A percentile compares a stretch with the other conserved stretches of the same genome.
These are phyloP conservation scores for Cheirogaleus major DNA, from an alignment of 2,797 vertebrate genomes.

Conservation along the genomic window DNA sequence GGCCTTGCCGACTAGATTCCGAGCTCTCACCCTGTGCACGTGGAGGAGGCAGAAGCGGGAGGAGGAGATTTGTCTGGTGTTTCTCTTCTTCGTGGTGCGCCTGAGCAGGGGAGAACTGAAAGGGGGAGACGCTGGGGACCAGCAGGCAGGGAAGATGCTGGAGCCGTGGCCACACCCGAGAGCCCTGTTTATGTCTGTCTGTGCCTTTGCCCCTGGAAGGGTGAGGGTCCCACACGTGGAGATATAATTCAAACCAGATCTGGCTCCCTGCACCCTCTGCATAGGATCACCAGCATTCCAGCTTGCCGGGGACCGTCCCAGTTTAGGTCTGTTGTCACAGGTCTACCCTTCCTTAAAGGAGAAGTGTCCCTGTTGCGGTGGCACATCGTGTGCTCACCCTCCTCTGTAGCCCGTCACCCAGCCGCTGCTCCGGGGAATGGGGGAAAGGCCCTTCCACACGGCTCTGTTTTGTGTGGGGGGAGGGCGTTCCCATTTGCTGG, in stretches of 20 bases:
- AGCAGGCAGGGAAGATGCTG: background rate
- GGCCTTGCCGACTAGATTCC: background rate
- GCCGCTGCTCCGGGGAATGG: background rate
- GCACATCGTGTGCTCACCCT: background rate
- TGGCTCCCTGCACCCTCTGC: background rate
- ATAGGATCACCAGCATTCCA: background rate
- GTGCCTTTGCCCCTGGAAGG: background rate
- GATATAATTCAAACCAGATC: background rate
- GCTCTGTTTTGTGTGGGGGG: background rate
- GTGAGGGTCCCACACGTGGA: background rate
- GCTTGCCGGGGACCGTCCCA: background rate
- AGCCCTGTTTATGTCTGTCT: background rate
- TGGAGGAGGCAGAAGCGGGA: background rate
- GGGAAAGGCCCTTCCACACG: too few relatives aligned
- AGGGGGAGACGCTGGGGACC: background rate
- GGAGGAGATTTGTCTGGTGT: background rate
- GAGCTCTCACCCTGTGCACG: accelerated
- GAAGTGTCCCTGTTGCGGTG: background rate
- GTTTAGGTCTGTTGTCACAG: background rate
- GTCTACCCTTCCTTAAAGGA: background rate
- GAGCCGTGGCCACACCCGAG: background rate
- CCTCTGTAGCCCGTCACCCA: background rate
- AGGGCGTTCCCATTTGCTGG: background rate
- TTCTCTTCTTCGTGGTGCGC: background rate
- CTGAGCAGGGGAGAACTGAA: background rate